Conservation (phyloP, 2,888 invertebrate species). For the Pherbina coryleti region DNA sequence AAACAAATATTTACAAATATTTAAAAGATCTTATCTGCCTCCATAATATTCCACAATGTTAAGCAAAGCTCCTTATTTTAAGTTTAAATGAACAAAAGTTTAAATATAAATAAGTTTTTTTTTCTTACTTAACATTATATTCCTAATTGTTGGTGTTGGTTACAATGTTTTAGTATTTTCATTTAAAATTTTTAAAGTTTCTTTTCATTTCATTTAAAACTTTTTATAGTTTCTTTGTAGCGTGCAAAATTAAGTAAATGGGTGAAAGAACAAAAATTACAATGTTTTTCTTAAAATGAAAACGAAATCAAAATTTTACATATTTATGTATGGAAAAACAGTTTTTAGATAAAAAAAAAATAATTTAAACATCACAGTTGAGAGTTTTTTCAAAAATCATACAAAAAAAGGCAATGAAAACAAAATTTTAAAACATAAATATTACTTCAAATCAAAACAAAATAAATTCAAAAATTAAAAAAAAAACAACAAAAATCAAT, state of each 20-base stretch:
- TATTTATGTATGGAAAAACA: slow-evolving; percentile 11
- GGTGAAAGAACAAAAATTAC: background rate
- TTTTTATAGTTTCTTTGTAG: background rate
- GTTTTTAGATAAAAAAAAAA: slow-evolving; percentile 30
- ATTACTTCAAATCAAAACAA: background rate
- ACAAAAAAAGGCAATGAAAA: background rate
- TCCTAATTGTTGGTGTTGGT: background rate
- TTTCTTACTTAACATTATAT: background rate
- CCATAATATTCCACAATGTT: no score
- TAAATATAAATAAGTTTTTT: background rate
- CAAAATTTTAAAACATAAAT: background rate
- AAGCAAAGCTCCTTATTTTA: no score
- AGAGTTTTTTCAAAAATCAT: slow-evolving; percentile 46
- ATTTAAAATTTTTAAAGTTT: no score
- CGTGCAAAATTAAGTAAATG: background rate
- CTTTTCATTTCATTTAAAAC: no score
- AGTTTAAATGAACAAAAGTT: background rate
- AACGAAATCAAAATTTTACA: background rate
- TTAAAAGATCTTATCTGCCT: no score
- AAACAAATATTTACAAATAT: no score
- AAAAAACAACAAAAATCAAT: slow-evolving; percentile 29
- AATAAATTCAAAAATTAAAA: background rate
- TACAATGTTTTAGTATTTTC: background rate
- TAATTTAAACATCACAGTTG: slow-evolving; percentile 49
- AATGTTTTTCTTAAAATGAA: background rate